Evolutionary conservation across 2,797 vertebrate genomes (phyloP).

Genomic region (Amphiprion clarkii): DNA sequence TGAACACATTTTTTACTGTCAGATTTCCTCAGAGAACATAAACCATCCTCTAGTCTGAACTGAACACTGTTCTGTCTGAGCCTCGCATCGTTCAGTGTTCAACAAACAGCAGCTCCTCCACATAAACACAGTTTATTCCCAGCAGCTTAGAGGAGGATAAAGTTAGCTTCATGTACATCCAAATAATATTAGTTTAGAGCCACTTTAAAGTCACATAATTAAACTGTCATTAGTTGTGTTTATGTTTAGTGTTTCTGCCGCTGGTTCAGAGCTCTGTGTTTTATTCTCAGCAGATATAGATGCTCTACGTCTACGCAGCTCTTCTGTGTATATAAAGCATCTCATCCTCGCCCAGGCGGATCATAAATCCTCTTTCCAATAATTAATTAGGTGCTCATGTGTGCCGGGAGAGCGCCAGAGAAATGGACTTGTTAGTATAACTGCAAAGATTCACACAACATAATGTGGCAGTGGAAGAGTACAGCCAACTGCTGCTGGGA

Average conservation of each 20-base stretch:
- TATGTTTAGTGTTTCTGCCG: not conserved
- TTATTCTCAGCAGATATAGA: no score
- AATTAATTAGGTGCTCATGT: constrained; percentile 49
- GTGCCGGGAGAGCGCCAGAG: constrained; percentile 27
- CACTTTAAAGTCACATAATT: not conserved
- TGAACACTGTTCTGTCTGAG: not conserved
- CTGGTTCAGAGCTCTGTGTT: no score
- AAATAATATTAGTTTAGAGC: not conserved
- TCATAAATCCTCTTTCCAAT: constrained; percentile 29
- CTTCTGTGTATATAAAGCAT: not conserved
- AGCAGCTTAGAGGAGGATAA: not conserved
- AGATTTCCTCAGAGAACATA: not conserved
- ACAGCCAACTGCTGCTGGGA: constrained; percentile 60
- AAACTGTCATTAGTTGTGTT: not conserved
- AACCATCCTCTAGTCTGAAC: not conserved
- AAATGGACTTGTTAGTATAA: constrained; percentile 53
- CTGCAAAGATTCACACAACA: constrained; percentile 76
- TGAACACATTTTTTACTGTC: no score
- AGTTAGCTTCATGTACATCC: not conserved
- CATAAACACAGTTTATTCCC: constrained; percentile 2
- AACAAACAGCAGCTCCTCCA: not conserved
- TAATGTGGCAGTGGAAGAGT: constrained; percentile 66
- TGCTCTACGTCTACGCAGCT: not conserved
- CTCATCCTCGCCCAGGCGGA: not conserved
- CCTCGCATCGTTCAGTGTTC: not conserved